phyloP scores from a whole-genome alignment of 2,113 vertebrate species.

The Pimephales promelas region DNA sequence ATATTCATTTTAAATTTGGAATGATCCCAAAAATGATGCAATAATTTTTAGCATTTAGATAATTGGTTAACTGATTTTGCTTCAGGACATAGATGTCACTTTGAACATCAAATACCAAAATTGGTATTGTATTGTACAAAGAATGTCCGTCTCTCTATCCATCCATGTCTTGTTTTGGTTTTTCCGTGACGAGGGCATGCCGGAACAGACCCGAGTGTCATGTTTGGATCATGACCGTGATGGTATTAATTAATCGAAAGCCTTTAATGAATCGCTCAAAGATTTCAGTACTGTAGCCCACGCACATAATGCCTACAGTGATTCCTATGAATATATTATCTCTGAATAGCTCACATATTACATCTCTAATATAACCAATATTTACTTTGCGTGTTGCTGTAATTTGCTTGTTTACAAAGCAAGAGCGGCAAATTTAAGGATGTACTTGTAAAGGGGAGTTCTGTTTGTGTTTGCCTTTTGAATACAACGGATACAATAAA shows the following conservation, averaged over 20 bases:
- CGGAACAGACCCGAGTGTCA: background rate
- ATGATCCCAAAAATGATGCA: background rate
- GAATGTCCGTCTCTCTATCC: background rate
- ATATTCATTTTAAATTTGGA: background rate
- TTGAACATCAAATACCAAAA: background rate
- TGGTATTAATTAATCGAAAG: background rate
- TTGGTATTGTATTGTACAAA: too few species aligned
- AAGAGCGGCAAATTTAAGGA: constrained; percentile 14
- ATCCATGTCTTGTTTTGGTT: background rate
- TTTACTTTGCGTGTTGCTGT: constrained; percentile 38
- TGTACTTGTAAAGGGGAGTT: constrained; percentile 30
- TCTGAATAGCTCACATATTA: constrained; percentile 19
- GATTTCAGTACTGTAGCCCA: background rate
- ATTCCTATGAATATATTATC: constrained; percentile 23
- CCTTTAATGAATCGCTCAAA: constrained; percentile 3
- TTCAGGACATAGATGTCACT: background rate
- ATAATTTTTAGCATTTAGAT: background rate
- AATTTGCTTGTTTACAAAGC: constrained; percentile 45
- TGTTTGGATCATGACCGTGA: background rate
- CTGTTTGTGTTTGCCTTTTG: constrained; percentile 40
- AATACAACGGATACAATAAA: constrained; percentile 49
- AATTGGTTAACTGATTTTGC: background rate
- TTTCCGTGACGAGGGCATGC: background rate
- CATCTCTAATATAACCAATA: constrained; percentile 32
- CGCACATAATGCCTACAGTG: constrained; percentile 12